Evolutionary conservation across 2,888 invertebrate genomes (phyloP).

Genomic region (Brachyopa scutellaris): DNA sequence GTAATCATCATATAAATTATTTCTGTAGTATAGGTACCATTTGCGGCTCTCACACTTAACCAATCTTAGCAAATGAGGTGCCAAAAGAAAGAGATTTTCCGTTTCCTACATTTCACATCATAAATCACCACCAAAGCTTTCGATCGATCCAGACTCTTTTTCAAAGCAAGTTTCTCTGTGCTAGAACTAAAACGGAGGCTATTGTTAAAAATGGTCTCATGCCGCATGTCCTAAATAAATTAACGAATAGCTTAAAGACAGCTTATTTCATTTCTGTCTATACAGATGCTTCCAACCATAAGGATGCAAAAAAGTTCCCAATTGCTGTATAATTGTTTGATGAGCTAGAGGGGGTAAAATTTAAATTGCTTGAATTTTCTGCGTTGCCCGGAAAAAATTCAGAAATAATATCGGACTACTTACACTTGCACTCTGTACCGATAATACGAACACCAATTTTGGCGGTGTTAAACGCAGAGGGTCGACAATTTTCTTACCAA

Average conservation of each 20-base stretch:
- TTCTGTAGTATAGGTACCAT: too few species aligned
- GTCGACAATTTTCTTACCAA: constrained; percentile 9
- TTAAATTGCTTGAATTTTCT: not conserved
- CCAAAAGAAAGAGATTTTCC: too few species aligned
- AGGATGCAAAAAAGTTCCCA: constrained; percentile 11
- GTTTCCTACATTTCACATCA: too few species aligned
- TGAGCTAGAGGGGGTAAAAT: not conserved
- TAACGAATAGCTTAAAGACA: not conserved
- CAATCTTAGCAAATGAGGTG: too few species aligned
- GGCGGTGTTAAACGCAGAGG: constrained; percentile 5
- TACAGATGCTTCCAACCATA: constrained; percentile 14
- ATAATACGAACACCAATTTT: constrained; percentile 14
- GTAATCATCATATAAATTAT: too few species aligned
- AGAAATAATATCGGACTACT: constrained; percentile 13
- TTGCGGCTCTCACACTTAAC: too few species aligned
- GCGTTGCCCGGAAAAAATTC: not conserved
- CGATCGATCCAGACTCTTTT: too few species aligned
- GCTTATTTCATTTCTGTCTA: constrained; percentile 12
- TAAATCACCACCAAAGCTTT: too few species aligned
- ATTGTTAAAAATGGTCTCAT: not conserved
- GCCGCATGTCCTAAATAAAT: not conserved
- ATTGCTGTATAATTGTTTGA: not conserved
- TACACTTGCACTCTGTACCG: constrained; percentile 8
- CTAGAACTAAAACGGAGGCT: not conserved
- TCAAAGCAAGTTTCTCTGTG: too few species aligned